These are phyloP conservation scores for Patagioenas fasciata DNA, from an alignment of 2,113 vertebrate genomes.

Conservation along the genomic window DNA sequence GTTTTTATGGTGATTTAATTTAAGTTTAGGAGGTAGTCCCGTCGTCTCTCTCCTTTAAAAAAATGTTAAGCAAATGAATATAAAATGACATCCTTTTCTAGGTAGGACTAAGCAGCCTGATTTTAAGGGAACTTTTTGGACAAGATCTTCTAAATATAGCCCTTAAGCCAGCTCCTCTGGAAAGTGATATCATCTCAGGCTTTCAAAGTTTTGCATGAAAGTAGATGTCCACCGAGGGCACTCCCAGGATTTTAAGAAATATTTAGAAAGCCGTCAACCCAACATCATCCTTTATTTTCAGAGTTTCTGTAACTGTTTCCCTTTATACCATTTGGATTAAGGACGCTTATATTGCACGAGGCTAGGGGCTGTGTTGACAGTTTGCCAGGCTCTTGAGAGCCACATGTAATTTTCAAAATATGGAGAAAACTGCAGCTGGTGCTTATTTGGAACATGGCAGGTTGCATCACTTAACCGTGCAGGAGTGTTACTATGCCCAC, in stretches of 20 bases:
- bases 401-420: constrained; percentile 23
- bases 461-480: background rate
- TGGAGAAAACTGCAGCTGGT: constrained; percentile 25
- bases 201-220: constrained; percentile 20
- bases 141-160: background rate
- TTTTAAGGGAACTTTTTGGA: constrained; percentile 15
- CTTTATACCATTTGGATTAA: constrained; percentile 32
- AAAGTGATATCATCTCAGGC: background rate
- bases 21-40: constrained; percentile 10
- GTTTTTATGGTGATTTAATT: constrained; percentile 37
- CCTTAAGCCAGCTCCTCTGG: background rate
- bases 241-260: background rate
- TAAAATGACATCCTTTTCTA: constrained; percentile 11
- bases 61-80: background rate
- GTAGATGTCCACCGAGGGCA: background rate
- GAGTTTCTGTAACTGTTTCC: constrained; percentile 14
- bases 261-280: background rate
- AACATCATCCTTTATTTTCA: constrained; percentile 16
- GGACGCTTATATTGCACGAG: background rate
- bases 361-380: background rate
- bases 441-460: background rate
- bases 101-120: background rate
- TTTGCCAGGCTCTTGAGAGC: constrained; percentile 16
- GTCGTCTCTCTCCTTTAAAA: background rate
- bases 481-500: constrained; percentile 17